Evolutionary conservation across 1,140 invertebrate species (phyloP).

Genomic region (Musca domestica): DNA sequence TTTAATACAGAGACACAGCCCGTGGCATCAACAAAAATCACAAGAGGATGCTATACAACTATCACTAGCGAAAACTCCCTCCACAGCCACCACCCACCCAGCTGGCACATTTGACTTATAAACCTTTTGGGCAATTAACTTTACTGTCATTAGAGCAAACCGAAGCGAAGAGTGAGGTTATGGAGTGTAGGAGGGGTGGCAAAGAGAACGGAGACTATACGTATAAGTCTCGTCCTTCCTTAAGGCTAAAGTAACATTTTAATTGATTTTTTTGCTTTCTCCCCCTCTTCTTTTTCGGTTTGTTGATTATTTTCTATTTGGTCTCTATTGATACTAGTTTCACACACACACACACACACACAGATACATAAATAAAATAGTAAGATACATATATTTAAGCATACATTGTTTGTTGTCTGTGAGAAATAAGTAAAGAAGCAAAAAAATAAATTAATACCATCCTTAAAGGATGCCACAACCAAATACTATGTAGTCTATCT

Average conservation of each 20-base stretch:
- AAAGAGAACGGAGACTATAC: no score
- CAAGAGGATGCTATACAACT: no score
- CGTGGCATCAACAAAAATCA: no score
- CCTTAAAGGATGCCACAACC: no score
- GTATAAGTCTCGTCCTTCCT: no score
- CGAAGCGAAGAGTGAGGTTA: neutral
- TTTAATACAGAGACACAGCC: no score
- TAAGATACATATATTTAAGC: no score
- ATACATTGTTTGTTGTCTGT: no score
- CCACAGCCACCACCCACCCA: neutral
- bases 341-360: neutral
- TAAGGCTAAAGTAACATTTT: conserved; percentile 6
- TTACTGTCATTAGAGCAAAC: neutral
- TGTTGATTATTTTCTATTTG: neutral
- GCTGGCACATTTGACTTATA: neutral
- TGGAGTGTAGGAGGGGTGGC: neutral
- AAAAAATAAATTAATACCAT: no score
- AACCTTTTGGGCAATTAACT: conserved; percentile 13
- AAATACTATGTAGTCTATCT: no score
- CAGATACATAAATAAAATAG: neutral
- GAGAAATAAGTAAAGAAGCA: no score
- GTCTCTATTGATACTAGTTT: neutral
- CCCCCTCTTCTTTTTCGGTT: neutral
- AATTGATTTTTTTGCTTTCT: conserved; percentile 4
- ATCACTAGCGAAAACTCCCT: neutral